Evolutionary conservation across 1,140 invertebrate genomes (phyloP).

Genomic region (Catajapyx aquilonaris): DNA sequence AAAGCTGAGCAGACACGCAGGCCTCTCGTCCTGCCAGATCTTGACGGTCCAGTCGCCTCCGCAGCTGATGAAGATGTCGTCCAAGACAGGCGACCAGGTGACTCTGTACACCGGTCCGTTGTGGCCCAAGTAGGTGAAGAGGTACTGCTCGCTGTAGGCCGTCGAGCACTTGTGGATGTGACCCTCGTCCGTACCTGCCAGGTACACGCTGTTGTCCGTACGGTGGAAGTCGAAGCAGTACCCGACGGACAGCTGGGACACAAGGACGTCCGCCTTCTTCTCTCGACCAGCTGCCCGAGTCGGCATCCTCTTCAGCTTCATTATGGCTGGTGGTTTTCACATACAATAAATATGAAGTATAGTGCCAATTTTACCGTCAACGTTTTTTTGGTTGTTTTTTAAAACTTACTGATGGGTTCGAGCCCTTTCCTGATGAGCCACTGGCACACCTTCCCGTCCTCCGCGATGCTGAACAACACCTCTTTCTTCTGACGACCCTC

Average conservation of each 20-base stretch:
- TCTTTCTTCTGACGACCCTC: slow-evolving; percentile 5
- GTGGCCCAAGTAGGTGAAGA: slow-evolving; percentile 16
- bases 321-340: slow-evolving; percentile 8
- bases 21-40: slow-evolving; percentile 25
- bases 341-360: too few species aligned
- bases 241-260: slow-evolving; percentile 7
- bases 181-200: slow-evolving; percentile 12
- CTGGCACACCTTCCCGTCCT: slow-evolving; percentile 10
- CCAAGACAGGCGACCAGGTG: slow-evolving; percentile 27
- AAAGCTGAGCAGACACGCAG: slow-evolving; percentile 7
- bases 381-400: background rate
- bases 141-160: slow-evolving; percentile 9
- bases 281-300: slow-evolving; percentile 10
- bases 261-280: slow-evolving; percentile 9
- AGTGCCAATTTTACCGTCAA: background rate
- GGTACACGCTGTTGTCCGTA: slow-evolving; percentile 5
- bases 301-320: slow-evolving; percentile 10
- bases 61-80: slow-evolving; percentile 28
- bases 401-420: slow-evolving; percentile 7
- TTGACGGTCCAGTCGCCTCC: slow-evolving; percentile 32
- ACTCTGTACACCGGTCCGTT: slow-evolving; percentile 27
- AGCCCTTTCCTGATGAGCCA: slow-evolving; percentile 10
- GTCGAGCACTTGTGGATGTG: slow-evolving; percentile 12
- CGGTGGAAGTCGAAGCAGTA: slow-evolving; percentile 10
- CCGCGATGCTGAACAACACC: slow-evolving; percentile 9